Conservation (phyloP, 2,113 vertebrate genomes). For the Leucoraja erinaceus region DNA sequence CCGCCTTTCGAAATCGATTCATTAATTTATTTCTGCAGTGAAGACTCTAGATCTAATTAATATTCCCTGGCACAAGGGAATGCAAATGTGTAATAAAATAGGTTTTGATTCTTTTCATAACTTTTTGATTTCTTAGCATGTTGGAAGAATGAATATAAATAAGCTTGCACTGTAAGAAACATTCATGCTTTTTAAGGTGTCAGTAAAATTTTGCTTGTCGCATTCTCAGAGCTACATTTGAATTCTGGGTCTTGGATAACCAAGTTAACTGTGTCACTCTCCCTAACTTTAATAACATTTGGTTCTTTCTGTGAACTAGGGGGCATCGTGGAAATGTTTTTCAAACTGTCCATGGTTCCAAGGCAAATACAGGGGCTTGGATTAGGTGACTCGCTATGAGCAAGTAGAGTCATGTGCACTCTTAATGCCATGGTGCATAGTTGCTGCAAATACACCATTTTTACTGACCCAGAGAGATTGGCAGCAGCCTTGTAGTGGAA, state of each 20-base stretch:
- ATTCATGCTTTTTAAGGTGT: background rate
- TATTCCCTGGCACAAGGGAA: background rate
- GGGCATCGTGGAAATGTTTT: background rate
- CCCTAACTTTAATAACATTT: background rate
- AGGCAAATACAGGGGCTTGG: too few relatives aligned
- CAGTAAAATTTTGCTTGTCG: background rate
- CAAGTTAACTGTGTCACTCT: background rate
- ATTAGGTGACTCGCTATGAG: background rate
- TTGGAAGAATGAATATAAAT: background rate
- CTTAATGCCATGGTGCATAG: background rate
- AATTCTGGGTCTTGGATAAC: background rate
- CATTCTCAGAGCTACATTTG: background rate
- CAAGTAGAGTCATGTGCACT: background rate
- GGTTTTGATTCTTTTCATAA: background rate
- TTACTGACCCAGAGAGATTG: background rate
- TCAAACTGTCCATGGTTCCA: background rate
- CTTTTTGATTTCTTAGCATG: background rate
- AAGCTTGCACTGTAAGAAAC: background rate
- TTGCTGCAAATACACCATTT: background rate
- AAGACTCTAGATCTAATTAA: background rate
- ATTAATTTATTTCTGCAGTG: constrained; percentile 21
- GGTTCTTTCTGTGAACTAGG: background rate
- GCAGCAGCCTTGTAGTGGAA: background rate
- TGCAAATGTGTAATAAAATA: background rate
- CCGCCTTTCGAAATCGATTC: background rate